Percentiles rank a stretch among this genome's conserved stretches.
phyloP scores from a whole-genome alignment of 2,113 vertebrate genomes.

The Marmota monax region DNA sequence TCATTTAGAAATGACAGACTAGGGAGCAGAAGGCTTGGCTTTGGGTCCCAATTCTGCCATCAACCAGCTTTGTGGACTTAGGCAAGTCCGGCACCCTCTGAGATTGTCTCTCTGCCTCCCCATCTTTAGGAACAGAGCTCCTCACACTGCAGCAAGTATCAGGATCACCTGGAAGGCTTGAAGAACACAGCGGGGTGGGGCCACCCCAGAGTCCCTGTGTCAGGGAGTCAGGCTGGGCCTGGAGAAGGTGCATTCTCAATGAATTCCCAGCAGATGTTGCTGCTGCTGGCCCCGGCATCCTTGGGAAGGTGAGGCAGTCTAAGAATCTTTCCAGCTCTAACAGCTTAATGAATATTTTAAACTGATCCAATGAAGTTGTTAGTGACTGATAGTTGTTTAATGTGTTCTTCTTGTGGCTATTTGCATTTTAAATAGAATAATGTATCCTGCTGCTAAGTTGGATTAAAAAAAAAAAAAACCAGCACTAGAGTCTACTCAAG shows the following conservation, averaged over 20 bases:
- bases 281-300: neutral
- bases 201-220: neutral
- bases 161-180: neutral
- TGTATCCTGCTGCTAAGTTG: neutral
- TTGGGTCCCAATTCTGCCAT: neutral
- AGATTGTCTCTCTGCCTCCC: neutral
- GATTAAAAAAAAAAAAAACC: neutral
- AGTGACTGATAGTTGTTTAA: neutral
- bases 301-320: neutral
- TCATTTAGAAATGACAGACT: slow-evolving; percentile 6
- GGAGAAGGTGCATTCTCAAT: neutral
- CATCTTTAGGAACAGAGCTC: neutral
- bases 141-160: neutral
- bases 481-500: neutral
- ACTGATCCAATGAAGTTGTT: neutral
- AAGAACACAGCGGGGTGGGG: neutral
- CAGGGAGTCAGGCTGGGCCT: neutral
- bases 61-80: neutral
- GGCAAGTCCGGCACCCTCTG: neutral
- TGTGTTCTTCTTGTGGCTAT: neutral
- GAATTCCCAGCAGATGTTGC: neutral
- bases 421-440: slow-evolving; percentile 59
- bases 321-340: neutral
- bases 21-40: neutral
- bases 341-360: neutral